Conservation (phyloP, 2,797 vertebrate genomes). For the Parauchenoglanis ngamensis region DNA sequence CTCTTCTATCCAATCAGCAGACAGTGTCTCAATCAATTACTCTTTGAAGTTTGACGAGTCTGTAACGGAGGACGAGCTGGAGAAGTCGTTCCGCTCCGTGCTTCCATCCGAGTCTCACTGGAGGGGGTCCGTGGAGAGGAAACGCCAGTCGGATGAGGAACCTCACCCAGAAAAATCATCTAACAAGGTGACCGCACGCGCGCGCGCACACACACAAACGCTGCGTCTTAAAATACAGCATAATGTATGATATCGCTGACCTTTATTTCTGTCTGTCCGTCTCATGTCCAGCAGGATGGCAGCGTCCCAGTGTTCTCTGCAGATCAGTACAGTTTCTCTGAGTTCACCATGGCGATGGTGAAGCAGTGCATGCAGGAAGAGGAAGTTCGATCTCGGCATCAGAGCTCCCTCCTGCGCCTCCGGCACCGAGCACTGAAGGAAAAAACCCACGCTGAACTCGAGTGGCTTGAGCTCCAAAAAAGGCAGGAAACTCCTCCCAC, state of each 20-base stretch:
- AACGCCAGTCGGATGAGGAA: conserved; percentile 88
- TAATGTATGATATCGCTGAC: no score
- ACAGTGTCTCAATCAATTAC: conserved; percentile 85
- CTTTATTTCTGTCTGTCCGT: neutral
- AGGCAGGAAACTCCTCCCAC: conserved; percentile 67
- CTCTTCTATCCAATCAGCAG: conserved; percentile 62
- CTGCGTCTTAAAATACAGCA: no score
- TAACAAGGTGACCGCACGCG: conserved; percentile 63
- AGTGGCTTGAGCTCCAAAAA: conserved; percentile 96
- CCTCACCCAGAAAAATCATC: conserved; percentile 70
- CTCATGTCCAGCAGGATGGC: conserved; percentile 71
- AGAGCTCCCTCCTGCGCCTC: conserved; percentile 89
- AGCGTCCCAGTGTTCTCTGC: conserved; percentile 85
- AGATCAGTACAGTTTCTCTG: conserved; percentile 92
- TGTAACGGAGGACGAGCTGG: conserved; percentile 94
- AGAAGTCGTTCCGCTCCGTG: conserved; percentile 92
- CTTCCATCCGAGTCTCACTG: conserved; percentile 94
- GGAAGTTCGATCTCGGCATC: conserved; percentile 92
- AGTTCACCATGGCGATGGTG: conserved; percentile 98
- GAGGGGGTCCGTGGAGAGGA: conserved; percentile 89
- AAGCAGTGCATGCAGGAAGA: conserved; percentile 98
- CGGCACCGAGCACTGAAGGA: conserved; percentile 94
- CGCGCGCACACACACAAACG: conserved; percentile 19
- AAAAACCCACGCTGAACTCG: conserved; percentile 91
- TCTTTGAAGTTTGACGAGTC: conserved; percentile 94